Percentiles rank a stretch among this genome's conserved stretches.
Conservation (phyloP, 2,113 vertebrate genomes). For the Aythya baeri region DNA sequence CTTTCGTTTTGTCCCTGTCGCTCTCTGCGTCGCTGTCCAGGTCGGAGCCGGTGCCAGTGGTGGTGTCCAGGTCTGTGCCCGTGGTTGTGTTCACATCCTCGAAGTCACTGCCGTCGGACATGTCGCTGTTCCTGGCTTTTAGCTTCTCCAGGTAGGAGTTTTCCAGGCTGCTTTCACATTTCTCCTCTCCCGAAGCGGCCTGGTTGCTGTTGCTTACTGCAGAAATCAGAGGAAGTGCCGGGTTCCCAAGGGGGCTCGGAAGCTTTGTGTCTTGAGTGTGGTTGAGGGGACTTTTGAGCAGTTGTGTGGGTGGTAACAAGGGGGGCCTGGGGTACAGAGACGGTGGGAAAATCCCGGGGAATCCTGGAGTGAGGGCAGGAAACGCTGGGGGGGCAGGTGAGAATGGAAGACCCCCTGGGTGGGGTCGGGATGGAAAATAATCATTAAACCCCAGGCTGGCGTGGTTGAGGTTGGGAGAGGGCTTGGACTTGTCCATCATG, state of each 20-base stretch:
- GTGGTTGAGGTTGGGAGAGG: slow-evolving; percentile 88
- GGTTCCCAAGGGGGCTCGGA: slow-evolving; percentile 86
- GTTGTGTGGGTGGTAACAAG: slow-evolving; percentile 89
- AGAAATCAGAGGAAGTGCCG: slow-evolving; percentile 84
- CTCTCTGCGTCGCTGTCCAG: slow-evolving; percentile 94
- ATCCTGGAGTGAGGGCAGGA: slow-evolving; percentile 83
- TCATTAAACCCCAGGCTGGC: slow-evolving; percentile 88
- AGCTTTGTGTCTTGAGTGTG: slow-evolving; percentile 89
- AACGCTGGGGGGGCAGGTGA: slow-evolving; percentile 83
- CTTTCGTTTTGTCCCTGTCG: slow-evolving; percentile 83
- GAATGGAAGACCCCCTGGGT: slow-evolving; percentile 88
- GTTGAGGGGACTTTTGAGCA: slow-evolving; percentile 92
- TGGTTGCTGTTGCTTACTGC: slow-evolving; percentile 81
- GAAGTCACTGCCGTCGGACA: slow-evolving; percentile 96
- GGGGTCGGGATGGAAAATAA: slow-evolving; percentile 93
- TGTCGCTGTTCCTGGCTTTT: slow-evolving; percentile 89
- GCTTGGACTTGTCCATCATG: slow-evolving; percentile 92
- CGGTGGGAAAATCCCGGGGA: slow-evolving; percentile 92
- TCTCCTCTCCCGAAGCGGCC: slow-evolving; percentile 72
- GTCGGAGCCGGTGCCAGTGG: slow-evolving; percentile 92
- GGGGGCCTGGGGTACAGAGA: slow-evolving; percentile 94
- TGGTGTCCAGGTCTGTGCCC: slow-evolving; percentile 96
- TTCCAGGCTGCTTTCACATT: slow-evolving; percentile 83
- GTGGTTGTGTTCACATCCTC: slow-evolving; percentile 98
- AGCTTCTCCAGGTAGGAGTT: slow-evolving; percentile 84